A percentile compares a stretch with the other conserved stretches of the same genome.
Conservation (phyloP, 2,797 vertebrate species). For the Acanthis flammea region DNA sequence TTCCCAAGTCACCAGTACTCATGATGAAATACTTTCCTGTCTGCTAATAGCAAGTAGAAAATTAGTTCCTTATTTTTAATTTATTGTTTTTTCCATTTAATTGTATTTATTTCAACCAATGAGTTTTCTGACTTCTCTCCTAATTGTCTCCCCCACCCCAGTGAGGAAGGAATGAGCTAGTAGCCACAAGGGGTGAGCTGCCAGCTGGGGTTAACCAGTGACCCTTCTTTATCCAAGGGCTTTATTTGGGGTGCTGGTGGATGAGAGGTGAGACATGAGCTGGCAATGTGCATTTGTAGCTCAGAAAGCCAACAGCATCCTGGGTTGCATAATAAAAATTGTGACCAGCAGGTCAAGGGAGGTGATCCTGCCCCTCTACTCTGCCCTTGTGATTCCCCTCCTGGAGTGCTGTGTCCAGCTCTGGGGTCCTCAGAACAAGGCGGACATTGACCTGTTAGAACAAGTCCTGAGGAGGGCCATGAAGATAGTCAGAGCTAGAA, state of each 20-base stretch:
- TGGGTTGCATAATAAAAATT: not conserved
- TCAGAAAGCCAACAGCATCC: not conserved
- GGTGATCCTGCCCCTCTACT: not conserved
- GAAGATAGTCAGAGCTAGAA: not conserved
- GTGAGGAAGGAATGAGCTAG: not conserved
- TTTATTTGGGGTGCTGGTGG: not conserved
- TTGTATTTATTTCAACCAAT: not conserved
- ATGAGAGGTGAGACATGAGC: not conserved
- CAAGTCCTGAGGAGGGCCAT: not conserved
- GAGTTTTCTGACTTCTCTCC: not conserved
- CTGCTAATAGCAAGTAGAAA: not conserved
- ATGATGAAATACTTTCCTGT: not conserved
- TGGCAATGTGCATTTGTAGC: not conserved
- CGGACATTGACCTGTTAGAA: rapidly evolving
- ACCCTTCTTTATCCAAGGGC: not conserved
- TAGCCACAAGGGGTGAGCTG: rapidly evolving
- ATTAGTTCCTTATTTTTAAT: not conserved
- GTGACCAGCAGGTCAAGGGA: not conserved
- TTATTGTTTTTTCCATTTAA: not conserved
- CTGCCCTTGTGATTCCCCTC: not conserved
- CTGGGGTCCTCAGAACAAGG: not conserved
- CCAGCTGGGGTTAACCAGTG: not conserved
- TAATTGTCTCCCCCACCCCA: not conserved
- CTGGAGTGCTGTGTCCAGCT: not conserved
- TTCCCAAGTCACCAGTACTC: not conserved